Base-by-base conservation (phyloP, 64 coral and sea anemone species). In the Catalaphyllia jardinei region DNA sequence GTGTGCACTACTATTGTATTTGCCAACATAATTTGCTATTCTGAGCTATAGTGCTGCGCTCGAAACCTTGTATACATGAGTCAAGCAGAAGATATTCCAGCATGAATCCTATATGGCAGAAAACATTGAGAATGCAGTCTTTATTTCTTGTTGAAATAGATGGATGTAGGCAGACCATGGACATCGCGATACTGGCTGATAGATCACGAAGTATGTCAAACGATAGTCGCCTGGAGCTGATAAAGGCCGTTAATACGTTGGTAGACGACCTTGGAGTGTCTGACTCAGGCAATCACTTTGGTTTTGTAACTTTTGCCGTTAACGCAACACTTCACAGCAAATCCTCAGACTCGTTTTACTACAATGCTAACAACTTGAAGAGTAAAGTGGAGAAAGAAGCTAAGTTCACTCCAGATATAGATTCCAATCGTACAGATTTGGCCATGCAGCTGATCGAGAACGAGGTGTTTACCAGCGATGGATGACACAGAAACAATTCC, bases 401-500 rank as follows among this genome's bases (percentile, higher is more conserved):
- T 51, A 24, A 22, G 7, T 38, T 46, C 4, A 2, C 22, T 2
- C 76, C 76, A 55, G 49, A 79, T 12, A n/a, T 0, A 10, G 50
- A 39, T 49, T 74, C 69, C 19, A 79, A 83, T 20, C 82, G 90
- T 18, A 86, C 73, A 10, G 90, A 92, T 67, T 63, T 52, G 14
- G 90, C 72, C 2, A 11, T 87, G 35, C 8, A 17, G 29, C 9
- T 87, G 9, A 83, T 82, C 22, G 73, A 24, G 7, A 67, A 28
- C 0, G 11, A 72, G 18, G 31, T 87, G 83, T 92, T 92, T 79
- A 87, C 38, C n/a, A 55, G 54, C 19, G 12, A 27, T 4, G 83
- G 82, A 31, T 83, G 90, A 31, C 74, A 92, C 59, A 86, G 90
- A 77, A 17, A 82, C n/a, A 18, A 87, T 24, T 74, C 75, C 11